Evolutionary conservation across 1,140 invertebrate species (phyloP), one percentile per base, ranked within the genome.

Genomic region (Cryptotermes secundus): DNA sequence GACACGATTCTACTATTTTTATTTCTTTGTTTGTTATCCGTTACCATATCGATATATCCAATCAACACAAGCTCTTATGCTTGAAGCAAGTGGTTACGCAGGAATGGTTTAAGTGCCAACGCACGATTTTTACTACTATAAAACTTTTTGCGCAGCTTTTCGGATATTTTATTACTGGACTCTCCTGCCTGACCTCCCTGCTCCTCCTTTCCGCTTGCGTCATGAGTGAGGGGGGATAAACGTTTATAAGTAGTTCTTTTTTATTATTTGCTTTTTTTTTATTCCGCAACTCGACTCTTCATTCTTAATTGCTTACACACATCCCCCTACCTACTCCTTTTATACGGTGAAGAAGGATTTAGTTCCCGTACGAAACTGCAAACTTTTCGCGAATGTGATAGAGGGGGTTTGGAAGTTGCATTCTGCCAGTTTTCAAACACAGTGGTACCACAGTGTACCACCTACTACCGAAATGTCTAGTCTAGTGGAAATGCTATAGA

Each of bases 301-400:
- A 31, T 31, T 72, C 59, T 72, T 72, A 72, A 72, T 72, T 72
- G 59, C 59, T 72, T n/a, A n/a, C 59, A 72, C 59, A 72, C 59
- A 49, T 19, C n/a, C 16, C 9, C 59, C n/a, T n/a, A n/a, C n/a
- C n/a, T n/a, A n/a, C 59, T n/a, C 31, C 7, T 72, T 72, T 31
- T 72, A 31, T n/a, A 31, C 4, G n/a, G 0, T 72, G 59, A 72
- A 31, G 59, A 72, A 72, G 59, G 59, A 72, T 72, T 72, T 72
- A n/a, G n/a, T 9, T 12, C 53, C 6, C 22, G 16, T n/a, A 26
- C 26, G 53, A 59, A 59, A 59, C 16, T 16, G 24, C 16, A n/a
- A 59, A 59, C 53, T 59, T 59, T n/a, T 59, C 22, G 19, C 6
- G 53, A 59, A n/a, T n/a, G 26, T 19, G 53, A n/a, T n/a, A n/a